Percentiles rank a stretch among this genome's conserved stretches.
These are phyloP conservation scores for Parasteatoda lunata DNA, from an alignment of 2,888 invertebrate species.

Conservation along the genomic window DNA sequence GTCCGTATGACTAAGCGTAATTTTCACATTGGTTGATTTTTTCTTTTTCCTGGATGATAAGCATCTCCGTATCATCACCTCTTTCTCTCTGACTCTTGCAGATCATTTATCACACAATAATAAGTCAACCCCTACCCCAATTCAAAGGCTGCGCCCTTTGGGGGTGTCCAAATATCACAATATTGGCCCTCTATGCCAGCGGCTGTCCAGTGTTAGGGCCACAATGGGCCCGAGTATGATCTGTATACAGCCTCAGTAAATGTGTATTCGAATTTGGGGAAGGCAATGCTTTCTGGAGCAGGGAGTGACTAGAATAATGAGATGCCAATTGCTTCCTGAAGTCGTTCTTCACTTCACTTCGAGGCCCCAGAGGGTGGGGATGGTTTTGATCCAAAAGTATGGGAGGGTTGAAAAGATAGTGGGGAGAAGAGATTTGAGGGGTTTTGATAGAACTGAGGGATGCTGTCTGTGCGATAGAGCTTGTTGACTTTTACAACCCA, in stretches of 20 bases:
- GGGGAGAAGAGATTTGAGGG: conserved; percentile 16
- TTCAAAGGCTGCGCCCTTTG: background rate
- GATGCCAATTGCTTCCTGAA: conserved; percentile 65
- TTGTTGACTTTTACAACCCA: conserved; percentile 58
- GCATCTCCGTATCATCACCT: background rate
- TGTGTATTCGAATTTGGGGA: conserved; percentile 1
- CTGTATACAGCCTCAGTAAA: background rate
- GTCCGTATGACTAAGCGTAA: no score
- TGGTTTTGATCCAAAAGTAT: conserved; percentile 7
- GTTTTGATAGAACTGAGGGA: conserved; percentile 9
- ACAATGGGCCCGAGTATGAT: conserved; percentile 3
- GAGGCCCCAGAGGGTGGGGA: conserved; percentile 28
- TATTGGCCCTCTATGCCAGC: conserved; percentile 28
- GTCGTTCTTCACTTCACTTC: conserved; percentile 29
- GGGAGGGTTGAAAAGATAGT: conserved; percentile 14
- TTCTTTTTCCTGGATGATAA: background rate
- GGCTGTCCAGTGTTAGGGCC: background rate
- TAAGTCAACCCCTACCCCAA: conserved; percentile 13
- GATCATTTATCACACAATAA: conserved; percentile 45
- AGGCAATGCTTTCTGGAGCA: background rate
- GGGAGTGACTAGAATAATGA: conserved; percentile 57
- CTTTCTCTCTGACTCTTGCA: conserved; percentile 4
- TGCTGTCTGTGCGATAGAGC: conserved; percentile 3
- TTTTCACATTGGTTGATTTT: background rate
- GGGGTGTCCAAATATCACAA: conserved; percentile 42